Evolutionary conservation across 2,888 invertebrate species (phyloP).

Genomic region (Gerris lacustris): DNA sequence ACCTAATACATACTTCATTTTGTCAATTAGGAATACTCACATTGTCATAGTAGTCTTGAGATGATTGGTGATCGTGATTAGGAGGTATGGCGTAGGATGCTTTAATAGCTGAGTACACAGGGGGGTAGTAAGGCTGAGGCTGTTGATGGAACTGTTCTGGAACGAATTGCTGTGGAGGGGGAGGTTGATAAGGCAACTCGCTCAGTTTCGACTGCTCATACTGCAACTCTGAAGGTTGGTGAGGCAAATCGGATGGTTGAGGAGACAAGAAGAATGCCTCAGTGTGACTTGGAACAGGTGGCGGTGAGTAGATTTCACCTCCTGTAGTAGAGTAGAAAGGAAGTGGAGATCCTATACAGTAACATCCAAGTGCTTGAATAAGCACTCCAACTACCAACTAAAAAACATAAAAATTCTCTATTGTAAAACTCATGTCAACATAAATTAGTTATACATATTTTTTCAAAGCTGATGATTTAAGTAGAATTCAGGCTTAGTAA

Average conservation of each 20-base stretch:
- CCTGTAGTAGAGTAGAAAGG: neutral
- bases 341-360: neutral
- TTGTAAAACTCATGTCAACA: too few relatives aligned
- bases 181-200: too few relatives aligned
- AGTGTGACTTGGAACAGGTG: neutral
- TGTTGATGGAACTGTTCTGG: neutral
- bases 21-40: too few relatives aligned
- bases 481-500: too few relatives aligned
- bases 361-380: neutral
- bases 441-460: too few relatives aligned
- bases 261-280: neutral
- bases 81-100: neutral
- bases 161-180: too few relatives aligned
- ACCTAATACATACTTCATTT: too few relatives aligned
- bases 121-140: neutral
- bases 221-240: neutral
- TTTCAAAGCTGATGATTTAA: too few relatives aligned
- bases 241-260: neutral
- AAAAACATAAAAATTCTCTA: neutral
- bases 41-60: neutral
- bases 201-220: too few relatives aligned
- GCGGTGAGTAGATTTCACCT: neutral
- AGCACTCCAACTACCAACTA: neutral
- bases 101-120: neutral
- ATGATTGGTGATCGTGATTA: neutral